Evolutionary conservation across 64 coral and sea anemone genomes (phyloP).

Genomic region (Orbicella faveolata): DNA sequence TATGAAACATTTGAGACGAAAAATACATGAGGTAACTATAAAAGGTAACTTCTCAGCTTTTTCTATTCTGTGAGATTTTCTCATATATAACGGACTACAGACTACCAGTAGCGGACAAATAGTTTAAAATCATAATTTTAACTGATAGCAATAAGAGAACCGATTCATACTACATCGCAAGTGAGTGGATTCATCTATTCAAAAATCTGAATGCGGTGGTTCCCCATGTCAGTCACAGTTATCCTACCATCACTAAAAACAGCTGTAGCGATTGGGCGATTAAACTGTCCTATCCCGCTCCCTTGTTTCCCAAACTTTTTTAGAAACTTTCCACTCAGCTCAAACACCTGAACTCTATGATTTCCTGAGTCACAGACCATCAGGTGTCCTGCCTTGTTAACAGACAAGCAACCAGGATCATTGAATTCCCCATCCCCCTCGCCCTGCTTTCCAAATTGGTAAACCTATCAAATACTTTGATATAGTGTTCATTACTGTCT

Average conservation of each 20-base stretch:
- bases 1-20: too few relatives aligned
- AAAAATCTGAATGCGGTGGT: conserved; percentile 6
- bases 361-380: background rate
- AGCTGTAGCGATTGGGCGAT: conserved; percentile 29
- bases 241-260: conserved; percentile 48
- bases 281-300: conserved; percentile 45
- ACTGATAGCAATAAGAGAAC: too few relatives aligned
- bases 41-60: background rate
- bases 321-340: background rate
- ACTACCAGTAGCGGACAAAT: too few relatives aligned
- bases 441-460: background rate
- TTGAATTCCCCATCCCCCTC: background rate
- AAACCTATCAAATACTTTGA: background rate
- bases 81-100: too few relatives aligned
- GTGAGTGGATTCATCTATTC: too few relatives aligned
- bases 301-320: conserved; percentile 49
- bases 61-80: too few relatives aligned
- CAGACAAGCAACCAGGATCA: background rate
- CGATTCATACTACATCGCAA: too few relatives aligned
- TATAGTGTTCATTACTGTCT: background rate
- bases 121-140: too few relatives aligned
- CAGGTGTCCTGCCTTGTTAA: conserved; percentile 6
- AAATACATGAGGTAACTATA: too few relatives aligned
- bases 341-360: conserved; percentile 5
- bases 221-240: conserved; percentile 49